Evolutionary conservation across 2,113 vertebrate species (phyloP).

Genomic region (Onychorhynchus coronatus): DNA sequence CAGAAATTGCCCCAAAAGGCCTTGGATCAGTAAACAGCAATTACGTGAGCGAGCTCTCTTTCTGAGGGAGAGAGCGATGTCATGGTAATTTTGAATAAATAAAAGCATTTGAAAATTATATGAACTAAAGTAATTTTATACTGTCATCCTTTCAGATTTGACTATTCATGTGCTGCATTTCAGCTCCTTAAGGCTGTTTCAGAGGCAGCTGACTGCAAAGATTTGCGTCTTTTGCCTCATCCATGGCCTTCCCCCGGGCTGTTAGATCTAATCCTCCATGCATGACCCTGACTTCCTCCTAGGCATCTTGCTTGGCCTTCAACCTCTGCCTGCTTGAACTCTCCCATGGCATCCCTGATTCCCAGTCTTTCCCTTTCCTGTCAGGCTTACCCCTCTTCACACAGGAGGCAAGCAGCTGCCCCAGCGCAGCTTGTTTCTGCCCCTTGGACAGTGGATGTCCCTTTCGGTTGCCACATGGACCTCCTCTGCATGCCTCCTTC

Average conservation of each 20-base stretch:
- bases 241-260: background rate
- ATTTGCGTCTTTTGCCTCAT: background rate
- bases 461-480: background rate
- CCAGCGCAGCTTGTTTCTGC: background rate
- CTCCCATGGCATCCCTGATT: rapidly evolving
- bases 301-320: background rate
- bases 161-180: background rate
- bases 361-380: background rate
- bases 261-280: background rate
- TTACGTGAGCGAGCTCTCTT: background rate
- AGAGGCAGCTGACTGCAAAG: background rate
- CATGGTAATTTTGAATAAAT: slow-evolving; percentile 37
- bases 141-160: slow-evolving; percentile 14
- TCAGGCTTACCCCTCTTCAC: background rate
- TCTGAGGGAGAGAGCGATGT: slow-evolving; percentile 16
- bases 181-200: background rate
- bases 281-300: background rate
- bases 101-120: slow-evolving; percentile 30
- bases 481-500: background rate
- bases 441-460: too few relatives aligned
- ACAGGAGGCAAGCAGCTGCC: background rate
- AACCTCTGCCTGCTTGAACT: background rate
- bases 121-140: slow-evolving; percentile 1
- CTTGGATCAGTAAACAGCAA: slow-evolving; percentile 45
- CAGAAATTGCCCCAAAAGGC: slow-evolving; percentile 18